Evolutionary conservation across 2,797 vertebrate species (phyloP), one percentile per base, ranked within the genome.

Genomic region (Darevskia mixta): DNA sequence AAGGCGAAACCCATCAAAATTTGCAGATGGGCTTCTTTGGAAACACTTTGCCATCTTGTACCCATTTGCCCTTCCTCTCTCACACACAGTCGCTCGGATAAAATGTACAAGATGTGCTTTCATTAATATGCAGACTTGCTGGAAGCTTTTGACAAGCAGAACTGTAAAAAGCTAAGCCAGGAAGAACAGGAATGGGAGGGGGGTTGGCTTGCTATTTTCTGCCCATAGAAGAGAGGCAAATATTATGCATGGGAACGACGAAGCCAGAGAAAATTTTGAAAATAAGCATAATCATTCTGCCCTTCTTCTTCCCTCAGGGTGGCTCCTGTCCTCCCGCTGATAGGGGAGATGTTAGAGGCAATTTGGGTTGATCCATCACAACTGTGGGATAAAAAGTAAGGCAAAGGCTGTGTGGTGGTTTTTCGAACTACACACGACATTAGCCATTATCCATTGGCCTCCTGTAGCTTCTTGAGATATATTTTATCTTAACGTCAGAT

Each of bases 131-230:
- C 17, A n/a, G 25, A 4, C 55, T 10, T 76, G 35, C 55, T 61
- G 58, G 72, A 75, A 64, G 83, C 72, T 85, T 43, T 85, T 76
- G 72, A 43, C 58, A 85, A 66, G 58, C 58, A 43, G 20, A 73
- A 64, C 38, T 66, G 38, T 78, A n/a, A 77, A 85, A 66, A 25
- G 61, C 73, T 66, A 38, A 66, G 73, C 58, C 29, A 23, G 23
- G 3, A 20, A 83, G 38, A 76, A 66, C 27, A 66, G 15, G 10
- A 76, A 32, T 35, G 20, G 2, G 17, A 3, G 18, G 35, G 17
- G 25, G 38, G 2, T 5, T 32, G 25, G 35, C 1, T n/a, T 66
- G 5, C 27, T n/a, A 27, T 8, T 38, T 8, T 43, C 29, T 43
- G 10, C 83, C 25, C 27, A 9, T 10, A 85, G 20, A n/a, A 32